Evolutionary conservation across 1,140 invertebrate species (phyloP).

Genomic region (Chymomyza costata): DNA sequence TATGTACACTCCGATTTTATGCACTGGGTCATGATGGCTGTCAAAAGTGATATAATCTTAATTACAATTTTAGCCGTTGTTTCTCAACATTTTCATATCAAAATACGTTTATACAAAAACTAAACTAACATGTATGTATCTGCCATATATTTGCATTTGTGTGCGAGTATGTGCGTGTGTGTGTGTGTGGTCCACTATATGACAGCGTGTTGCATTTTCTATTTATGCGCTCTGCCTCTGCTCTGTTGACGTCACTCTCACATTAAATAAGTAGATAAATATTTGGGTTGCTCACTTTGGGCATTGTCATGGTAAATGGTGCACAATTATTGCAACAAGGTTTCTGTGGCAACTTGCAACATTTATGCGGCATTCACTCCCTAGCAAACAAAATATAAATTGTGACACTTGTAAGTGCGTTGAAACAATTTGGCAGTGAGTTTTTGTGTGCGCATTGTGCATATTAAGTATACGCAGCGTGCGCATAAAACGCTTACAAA

Average conservation of each 20-base stretch:
- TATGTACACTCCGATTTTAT: no score
- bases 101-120: no score
- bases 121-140: constrained; percentile 20
- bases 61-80: constrained; percentile 36
- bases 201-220: not conserved
- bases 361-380: constrained; percentile 57
- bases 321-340: constrained; percentile 43
- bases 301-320: constrained; percentile 36
- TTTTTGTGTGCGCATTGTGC: constrained; percentile 2
- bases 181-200: no score
- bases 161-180: constrained; percentile 1
- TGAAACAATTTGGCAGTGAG: constrained; percentile 46
- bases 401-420: constrained; percentile 60
- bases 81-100: not conserved
- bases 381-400: constrained; percentile 35
- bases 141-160: constrained; percentile 29
- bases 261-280: no score
- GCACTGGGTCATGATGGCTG: constrained; percentile 8
- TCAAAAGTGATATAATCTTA: constrained; percentile 31
- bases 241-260: constrained; percentile 20
- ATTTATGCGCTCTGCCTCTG: constrained; percentile 1
- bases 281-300: no score
- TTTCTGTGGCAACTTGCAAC: constrained; percentile 27
- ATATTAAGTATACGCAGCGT: constrained; percentile 43
- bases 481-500: no score